A percentile compares a stretch with the other conserved stretches of the same genome.
Conservation (phyloP, 2,888 invertebrate species). For the Xiphydria camelus region DNA sequence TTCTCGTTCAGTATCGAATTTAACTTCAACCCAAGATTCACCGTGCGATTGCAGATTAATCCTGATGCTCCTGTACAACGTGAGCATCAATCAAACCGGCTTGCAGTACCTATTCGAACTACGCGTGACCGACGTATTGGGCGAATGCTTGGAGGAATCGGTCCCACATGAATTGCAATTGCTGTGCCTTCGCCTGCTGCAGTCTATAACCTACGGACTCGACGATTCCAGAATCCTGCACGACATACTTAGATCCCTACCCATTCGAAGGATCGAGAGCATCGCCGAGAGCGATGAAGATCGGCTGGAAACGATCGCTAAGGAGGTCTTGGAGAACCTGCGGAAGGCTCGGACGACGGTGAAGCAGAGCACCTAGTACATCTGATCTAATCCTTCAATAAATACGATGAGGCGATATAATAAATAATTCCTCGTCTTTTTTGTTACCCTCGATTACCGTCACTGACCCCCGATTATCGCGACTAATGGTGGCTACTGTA, state of each 20-base stretch:
- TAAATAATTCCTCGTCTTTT: too few relatives aligned
- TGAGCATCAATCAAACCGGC: conserved; percentile 52
- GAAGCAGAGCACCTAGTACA: too few relatives aligned
- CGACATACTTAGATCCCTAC: conserved; percentile 26
- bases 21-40: too few relatives aligned
- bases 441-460: too few relatives aligned
- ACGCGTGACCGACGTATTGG: conserved; percentile 31
- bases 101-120: conserved; percentile 38
- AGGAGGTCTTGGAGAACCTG: conserved; percentile 21
- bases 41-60: conserved; percentile 44
- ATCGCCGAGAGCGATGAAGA: conserved; percentile 22
- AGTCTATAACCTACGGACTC: conserved; percentile 40
- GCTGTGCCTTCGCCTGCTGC: conserved; percentile 35
- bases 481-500: too few relatives aligned
- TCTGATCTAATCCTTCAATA: too few relatives aligned
- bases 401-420: too few relatives aligned
- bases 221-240: conserved; percentile 27
- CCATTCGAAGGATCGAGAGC: conserved; percentile 33
- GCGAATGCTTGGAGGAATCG: conserved; percentile 31
- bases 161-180: conserved; percentile 31
- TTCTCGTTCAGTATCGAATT: too few relatives aligned
- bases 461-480: too few relatives aligned
- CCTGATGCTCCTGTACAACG: conserved; percentile 53
- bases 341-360: neutral
- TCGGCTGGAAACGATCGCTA: conserved; percentile 28